Evolutionary conservation across 2,888 invertebrate species (phyloP).

Genomic region (Lithophane semibrunnea): DNA sequence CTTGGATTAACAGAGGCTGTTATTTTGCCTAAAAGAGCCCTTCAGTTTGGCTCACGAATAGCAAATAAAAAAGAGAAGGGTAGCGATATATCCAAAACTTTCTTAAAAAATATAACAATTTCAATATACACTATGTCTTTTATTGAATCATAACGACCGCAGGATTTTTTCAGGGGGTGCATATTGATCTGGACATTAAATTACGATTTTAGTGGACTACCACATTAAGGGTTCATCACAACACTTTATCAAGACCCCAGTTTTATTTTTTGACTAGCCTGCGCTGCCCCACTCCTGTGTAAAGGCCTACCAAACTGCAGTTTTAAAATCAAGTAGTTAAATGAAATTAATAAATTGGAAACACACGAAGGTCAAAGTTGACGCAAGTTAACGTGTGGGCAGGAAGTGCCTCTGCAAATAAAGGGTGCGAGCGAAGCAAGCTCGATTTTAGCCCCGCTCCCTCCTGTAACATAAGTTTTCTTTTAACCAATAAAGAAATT

Average conservation of each 20-base stretch:
- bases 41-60: conserved; percentile 99
- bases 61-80: conserved; percentile 98
- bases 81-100: conserved; percentile 92
- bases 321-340: not conserved
- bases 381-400: not conserved
- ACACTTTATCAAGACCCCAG: too few relatives aligned
- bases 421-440: not conserved
- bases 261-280: not conserved
- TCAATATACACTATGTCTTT: conserved; percentile 25
- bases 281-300: not conserved
- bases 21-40: conserved; percentile 96
- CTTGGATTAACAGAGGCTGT: conserved; percentile 92
- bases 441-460: not conserved
- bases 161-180: not conserved
- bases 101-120: conserved; percentile 64
- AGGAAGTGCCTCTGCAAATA: not conserved
- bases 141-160: not conserved
- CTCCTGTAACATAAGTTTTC: not conserved
- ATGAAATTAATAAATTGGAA: not conserved
- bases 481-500: not conserved
- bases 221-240: too few relatives aligned
- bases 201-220: not conserved
- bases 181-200: not conserved
- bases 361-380: not conserved
- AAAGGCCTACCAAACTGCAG: not conserved